Evolutionary conservation across 2,113 vertebrate species (phyloP).

Genomic region (Edolisoma coerulescens): DNA sequence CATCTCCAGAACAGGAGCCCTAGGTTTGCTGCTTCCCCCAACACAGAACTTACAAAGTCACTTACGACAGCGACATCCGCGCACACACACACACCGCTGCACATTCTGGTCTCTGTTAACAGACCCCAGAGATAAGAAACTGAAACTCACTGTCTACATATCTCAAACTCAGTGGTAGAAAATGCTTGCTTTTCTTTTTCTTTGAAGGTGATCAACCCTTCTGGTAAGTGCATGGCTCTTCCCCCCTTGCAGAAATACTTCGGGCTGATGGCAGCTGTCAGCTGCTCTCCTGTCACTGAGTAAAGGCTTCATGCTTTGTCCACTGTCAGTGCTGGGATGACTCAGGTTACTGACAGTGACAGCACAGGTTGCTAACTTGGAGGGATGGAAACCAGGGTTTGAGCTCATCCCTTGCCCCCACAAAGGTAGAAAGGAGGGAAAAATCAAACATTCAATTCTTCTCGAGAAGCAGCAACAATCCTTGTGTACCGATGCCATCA

Average conservation of each 20-base stretch:
- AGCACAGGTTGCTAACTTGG: background rate
- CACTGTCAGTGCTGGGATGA: background rate
- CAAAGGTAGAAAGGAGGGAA: background rate
- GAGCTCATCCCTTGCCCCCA: background rate
- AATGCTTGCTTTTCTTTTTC: background rate
- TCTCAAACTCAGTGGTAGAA: background rate
- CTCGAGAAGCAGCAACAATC: background rate
- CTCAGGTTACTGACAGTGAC: background rate
- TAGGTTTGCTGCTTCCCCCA: background rate
- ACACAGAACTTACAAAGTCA: background rate
- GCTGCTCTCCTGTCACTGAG: background rate
- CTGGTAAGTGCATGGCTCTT: fast-evolving
- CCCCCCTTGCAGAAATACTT: background rate
- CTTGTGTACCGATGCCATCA: fast-evolving
- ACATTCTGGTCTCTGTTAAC: background rate
- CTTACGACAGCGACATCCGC: fast-evolving
- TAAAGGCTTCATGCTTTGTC: background rate
- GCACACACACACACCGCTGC: fast-evolving
- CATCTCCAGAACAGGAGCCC: background rate
- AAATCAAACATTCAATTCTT: background rate
- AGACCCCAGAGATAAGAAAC: background rate
- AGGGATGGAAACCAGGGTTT: background rate
- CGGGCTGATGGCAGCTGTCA: background rate
- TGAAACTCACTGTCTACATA: background rate
- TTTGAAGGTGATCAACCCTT: background rate